Evolutionary conservation across 1,140 invertebrate species (phyloP).

Genomic region (Lycorma delicatula): DNA sequence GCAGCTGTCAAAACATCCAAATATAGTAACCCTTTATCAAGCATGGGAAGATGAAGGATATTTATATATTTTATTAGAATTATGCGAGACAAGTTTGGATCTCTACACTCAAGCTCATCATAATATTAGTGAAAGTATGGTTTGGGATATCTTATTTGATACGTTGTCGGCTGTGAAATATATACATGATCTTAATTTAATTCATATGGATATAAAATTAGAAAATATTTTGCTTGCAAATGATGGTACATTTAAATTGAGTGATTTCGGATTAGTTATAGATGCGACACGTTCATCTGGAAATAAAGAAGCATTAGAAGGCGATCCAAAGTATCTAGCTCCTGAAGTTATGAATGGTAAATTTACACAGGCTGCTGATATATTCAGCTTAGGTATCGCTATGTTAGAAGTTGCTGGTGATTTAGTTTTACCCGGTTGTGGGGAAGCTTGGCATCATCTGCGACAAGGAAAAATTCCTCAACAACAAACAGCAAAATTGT

Average conservation of each 20-base stretch:
- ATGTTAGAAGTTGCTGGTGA: slow-evolving; percentile 62
- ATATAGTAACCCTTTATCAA: slow-evolving; percentile 55
- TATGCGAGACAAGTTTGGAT: slow-evolving; percentile 48
- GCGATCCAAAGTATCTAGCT: slow-evolving; percentile 67
- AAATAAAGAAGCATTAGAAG: slow-evolving; percentile 48
- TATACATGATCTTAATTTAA: slow-evolving; percentile 53
- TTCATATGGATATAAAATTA: slow-evolving; percentile 70
- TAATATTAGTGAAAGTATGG: slow-evolving; percentile 38
- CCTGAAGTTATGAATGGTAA: slow-evolving; percentile 57
- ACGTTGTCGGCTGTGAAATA: slow-evolving; percentile 50
- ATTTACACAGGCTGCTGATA: slow-evolving; percentile 51
- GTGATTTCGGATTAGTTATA: slow-evolving; percentile 62
- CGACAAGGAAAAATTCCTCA: background rate
- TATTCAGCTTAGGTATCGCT: slow-evolving; percentile 62
- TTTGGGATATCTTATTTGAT: slow-evolving; percentile 39
- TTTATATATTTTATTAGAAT: slow-evolving; percentile 64
- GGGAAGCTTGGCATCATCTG: background rate
- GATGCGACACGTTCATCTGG: slow-evolving; percentile 47
- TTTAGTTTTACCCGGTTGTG: slow-evolving; percentile 50
- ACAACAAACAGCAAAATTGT: slow-evolving; percentile 31
- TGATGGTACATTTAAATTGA: slow-evolving; percentile 55
- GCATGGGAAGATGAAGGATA: slow-evolving; percentile 67
- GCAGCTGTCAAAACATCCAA: slow-evolving; percentile 52
- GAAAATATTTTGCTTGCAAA: slow-evolving; percentile 61
- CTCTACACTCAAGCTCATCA: slow-evolving; percentile 38